A percentile compares a stretch with the other conserved stretches of the same genome.
These are phyloP conservation scores for Axis porcinus DNA, from an alignment of 2,113 vertebrate genomes.

Conservation along the genomic window DNA sequence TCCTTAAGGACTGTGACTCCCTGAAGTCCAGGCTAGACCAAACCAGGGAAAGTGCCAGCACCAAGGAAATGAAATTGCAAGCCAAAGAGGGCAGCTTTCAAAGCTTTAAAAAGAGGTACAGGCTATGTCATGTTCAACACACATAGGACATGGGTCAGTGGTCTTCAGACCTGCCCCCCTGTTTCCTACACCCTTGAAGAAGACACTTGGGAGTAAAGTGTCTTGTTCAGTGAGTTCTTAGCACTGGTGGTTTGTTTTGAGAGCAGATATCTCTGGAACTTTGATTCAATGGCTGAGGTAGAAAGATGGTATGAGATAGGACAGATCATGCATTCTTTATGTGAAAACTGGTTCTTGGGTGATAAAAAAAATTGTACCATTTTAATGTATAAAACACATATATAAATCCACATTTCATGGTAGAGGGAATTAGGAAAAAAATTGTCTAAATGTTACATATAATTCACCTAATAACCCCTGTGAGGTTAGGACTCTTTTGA, in stretches of 20 bases:
- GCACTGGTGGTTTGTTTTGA: background rate
- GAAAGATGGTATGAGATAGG: background rate
- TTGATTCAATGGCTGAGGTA: background rate
- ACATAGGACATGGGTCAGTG: background rate
- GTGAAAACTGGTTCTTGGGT: background rate
- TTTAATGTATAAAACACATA: background rate
- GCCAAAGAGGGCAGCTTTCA: no score
- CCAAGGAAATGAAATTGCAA: background rate
- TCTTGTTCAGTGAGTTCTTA: background rate
- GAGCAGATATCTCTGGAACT: background rate
- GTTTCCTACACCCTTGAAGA: background rate
- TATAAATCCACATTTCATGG: background rate
- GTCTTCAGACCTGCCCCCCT: background rate
- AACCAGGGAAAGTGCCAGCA: background rate
- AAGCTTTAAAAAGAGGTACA: background rate
- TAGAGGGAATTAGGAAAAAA: background rate
- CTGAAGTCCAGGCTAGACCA: background rate
- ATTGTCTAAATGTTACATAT: background rate
- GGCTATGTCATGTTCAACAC: rapidly evolving
- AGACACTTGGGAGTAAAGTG: background rate
- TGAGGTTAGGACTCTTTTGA: background rate
- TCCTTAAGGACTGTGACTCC: background rate
- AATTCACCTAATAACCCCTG: background rate
- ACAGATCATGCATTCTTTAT: background rate
- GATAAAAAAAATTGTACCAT: background rate